Evolutionary conservation across 2,888 invertebrate genomes (phyloP).

Genomic region (Timema cristinae): DNA sequence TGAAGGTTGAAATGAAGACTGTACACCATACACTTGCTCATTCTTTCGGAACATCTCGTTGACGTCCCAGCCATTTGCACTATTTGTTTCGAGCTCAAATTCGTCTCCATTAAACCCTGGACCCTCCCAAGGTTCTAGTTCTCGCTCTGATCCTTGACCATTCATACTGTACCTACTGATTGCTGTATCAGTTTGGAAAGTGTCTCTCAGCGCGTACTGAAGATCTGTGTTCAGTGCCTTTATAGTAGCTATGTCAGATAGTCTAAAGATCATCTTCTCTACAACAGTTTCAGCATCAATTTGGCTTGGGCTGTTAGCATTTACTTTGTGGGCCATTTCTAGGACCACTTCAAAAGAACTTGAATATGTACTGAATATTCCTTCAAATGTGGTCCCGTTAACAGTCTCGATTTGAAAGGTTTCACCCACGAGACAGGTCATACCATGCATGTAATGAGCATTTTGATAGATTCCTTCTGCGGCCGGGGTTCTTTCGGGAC

Average conservation of each 20-base stretch:
- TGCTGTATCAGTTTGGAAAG: slow-evolving; percentile 83
- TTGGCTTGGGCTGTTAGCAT: slow-evolving; percentile 53
- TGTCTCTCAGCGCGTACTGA: slow-evolving; percentile 76
- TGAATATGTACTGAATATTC: slow-evolving; percentile 86
- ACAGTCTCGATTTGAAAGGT: slow-evolving; percentile 66
- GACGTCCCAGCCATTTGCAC: slow-evolving; percentile 91
- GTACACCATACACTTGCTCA: slow-evolving; percentile 86
- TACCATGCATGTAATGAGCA: slow-evolving; percentile 85
- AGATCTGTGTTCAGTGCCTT: slow-evolving; percentile 80
- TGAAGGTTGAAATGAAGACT: slow-evolving; percentile 87
- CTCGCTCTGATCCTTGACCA: slow-evolving; percentile 71
- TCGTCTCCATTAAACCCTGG: slow-evolving; percentile 56
- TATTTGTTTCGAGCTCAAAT: slow-evolving; percentile 58
- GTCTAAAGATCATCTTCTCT: slow-evolving; percentile 78
- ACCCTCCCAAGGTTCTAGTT: slow-evolving; percentile 87
- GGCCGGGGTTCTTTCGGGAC: slow-evolving; percentile 55
- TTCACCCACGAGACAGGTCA: slow-evolving; percentile 80
- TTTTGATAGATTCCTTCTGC: slow-evolving; percentile 88
- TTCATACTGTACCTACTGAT: slow-evolving; percentile 82
- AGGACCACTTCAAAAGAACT: slow-evolving; percentile 83
- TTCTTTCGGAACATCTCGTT: slow-evolving; percentile 96
- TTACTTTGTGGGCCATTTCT: slow-evolving; percentile 81
- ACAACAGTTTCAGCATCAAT: slow-evolving; percentile 58
- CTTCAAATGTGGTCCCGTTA: slow-evolving; percentile 83
- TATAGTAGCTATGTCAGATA: slow-evolving; percentile 79